Conservation (phyloP, 1,140 invertebrate species). For the Ptiloglossa arizonensis region DNA sequence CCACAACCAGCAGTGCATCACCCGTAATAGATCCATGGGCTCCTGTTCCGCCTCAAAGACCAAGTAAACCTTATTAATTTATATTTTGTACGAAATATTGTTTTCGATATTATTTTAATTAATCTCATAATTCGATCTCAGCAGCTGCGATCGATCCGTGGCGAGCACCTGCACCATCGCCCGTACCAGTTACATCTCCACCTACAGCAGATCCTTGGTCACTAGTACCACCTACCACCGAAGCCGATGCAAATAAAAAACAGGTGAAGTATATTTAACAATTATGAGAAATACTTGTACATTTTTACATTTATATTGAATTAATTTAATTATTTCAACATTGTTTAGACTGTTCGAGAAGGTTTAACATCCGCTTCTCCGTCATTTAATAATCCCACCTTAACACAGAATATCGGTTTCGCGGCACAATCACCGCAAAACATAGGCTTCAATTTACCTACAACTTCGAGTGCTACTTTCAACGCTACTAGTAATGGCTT, state of each 20-base stretch:
- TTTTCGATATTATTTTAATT: neutral
- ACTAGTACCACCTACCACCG: constrained; percentile 71
- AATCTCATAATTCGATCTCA: constrained; percentile 43
- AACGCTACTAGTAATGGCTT: constrained; percentile 77
- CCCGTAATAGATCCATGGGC: constrained; percentile 84
- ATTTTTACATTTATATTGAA: neutral
- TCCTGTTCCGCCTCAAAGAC: constrained; percentile 76
- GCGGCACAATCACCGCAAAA: constrained; percentile 72
- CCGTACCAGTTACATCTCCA: constrained; percentile 65
- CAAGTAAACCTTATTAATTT: constrained; percentile 67
- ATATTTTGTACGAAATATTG: neutral
- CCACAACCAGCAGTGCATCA: constrained; percentile 75
- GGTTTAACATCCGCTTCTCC: constrained; percentile 63
- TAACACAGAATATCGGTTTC: constrained; percentile 71
- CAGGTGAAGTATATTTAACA: constrained; percentile 51
- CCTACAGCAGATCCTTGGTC: constrained; percentile 81
- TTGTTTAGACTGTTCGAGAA: constrained; percentile 50
- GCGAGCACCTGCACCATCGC: constrained; percentile 74
- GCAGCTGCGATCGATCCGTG: constrained; percentile 82
- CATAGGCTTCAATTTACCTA: constrained; percentile 75
- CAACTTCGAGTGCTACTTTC: constrained; percentile 66
- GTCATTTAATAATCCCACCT: constrained; percentile 68
- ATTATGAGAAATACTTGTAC: neutral
- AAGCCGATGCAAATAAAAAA: constrained; percentile 62
- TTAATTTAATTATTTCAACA: neutral